A percentile compares a stretch with the other conserved stretches of the same genome.
Evolutionary conservation across 2,113 vertebrate species (phyloP).

Genomic region (Sminthopsis crassicaudata): DNA sequence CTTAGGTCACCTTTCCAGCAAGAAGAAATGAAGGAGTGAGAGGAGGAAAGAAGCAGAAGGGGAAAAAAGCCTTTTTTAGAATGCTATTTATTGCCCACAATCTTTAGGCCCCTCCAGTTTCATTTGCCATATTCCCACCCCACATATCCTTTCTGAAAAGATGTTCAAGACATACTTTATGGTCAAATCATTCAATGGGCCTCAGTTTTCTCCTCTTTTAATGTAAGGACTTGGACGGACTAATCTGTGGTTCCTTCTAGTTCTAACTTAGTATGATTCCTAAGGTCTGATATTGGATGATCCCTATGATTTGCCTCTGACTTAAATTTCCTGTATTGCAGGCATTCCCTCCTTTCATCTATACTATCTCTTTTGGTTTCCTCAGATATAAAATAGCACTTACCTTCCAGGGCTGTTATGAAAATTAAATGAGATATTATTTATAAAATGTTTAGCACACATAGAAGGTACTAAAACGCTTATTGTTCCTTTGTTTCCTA

Average conservation of each 20-base stretch:
- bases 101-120: neutral
- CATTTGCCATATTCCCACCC: neutral
- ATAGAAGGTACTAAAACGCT: neutral
- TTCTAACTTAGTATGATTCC: neutral
- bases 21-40: neutral
- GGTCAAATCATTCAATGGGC: neutral
- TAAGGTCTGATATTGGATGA: neutral
- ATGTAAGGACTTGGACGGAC: neutral
- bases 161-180: neutral
- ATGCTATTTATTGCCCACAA: neutral
- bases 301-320: neutral
- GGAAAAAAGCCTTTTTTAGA: neutral
- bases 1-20: neutral
- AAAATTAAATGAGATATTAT: neutral
- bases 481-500: neutral
- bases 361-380: neutral
- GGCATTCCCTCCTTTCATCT: too few relatives aligned
- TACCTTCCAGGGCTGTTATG: neutral
- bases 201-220: neutral
- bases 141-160: neutral
- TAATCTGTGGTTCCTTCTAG: neutral
- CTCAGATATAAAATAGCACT: neutral
- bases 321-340: neutral
- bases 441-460: neutral
- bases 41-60: neutral